Base-by-base conservation (phyloP, 2,888 invertebrate species). In the Antitype chi region DNA sequence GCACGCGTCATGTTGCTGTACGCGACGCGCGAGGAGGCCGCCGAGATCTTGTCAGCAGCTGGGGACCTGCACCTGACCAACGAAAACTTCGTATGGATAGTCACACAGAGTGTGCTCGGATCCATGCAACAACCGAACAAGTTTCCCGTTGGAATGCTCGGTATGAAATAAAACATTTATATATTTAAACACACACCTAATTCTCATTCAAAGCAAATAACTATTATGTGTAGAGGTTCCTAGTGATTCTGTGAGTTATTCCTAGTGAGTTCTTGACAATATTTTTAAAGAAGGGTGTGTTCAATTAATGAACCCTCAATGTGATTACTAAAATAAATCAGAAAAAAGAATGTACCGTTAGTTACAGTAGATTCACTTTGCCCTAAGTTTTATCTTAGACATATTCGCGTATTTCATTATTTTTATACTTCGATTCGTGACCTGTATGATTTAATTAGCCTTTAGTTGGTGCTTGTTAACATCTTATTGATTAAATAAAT, bases 71-170 rank as follows among this genome's bases (percentile, higher is more conserved):
- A 98, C 87, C 97, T 99, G 82, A 98, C 98, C 8, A 98, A 98
- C 15, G 99, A 99, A 94, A 99, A 99, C 94, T 99, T 99, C 94
- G 98, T 99, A 17, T 99, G 99, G 99, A 99, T 99, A 78, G 99
- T 99, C 32, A 99, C 99, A 70, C 99, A 99, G 94, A 99, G 98
- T 92, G 99, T 99, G 86, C 98, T 99, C 79, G 98, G 98, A 89
- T 98, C 98, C 88, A 97, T 98, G 91, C 98, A 98, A 79, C 95
- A 94, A 85, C 94, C 96, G 6, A 95, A 96, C 89, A 96, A 98
- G 92, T 99, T 99, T 94, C 99, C 99, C 0, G 98, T 99, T 52
- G 99, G 99, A 76, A 99, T 99, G 98, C 97, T 99, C 71, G 99
- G 98, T 98, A 93, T 96, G 97, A 53, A 28, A 53, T 32, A 67